Percentiles rank a stretch among this genome's conserved stretches.
Conservation (phyloP, 2,113 vertebrate genomes). For the Pavo muticus region DNA sequence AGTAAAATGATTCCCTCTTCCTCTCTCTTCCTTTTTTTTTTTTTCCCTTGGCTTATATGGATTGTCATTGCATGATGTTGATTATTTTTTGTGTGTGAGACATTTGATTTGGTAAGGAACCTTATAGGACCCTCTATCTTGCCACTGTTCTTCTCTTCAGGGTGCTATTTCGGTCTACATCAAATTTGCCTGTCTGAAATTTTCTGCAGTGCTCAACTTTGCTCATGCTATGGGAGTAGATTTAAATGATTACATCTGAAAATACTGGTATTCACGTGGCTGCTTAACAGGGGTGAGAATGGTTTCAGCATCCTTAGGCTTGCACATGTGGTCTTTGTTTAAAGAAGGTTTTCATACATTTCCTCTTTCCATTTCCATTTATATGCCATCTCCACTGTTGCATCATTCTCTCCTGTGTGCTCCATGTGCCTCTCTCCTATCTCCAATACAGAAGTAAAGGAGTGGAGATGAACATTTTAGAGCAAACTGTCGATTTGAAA, state of each 20-base stretch:
- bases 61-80: neutral
- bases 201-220: neutral
- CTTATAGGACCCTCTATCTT: neutral
- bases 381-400: neutral
- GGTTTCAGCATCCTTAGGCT: neutral
- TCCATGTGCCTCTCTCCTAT: fast-evolving
- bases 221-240: neutral
- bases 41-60: neutral
- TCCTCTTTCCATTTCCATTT: neutral
- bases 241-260: neutral
- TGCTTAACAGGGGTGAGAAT: neutral
- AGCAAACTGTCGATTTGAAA: neutral
- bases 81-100: neutral
- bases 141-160: neutral
- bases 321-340: neutral
- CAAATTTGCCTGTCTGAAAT: neutral
- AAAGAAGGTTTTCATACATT: neutral
- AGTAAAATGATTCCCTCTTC: neutral
- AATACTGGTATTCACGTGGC: fast-evolving
- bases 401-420: neutral
- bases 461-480: neutral
- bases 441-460: neutral
- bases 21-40: neutral
- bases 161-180: neutral
- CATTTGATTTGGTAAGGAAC: neutral